Evolutionary conservation across 2,113 vertebrate genomes (phyloP), one percentile per base, ranked within the genome.

Genomic region (Halichoerus grypus): DNA sequence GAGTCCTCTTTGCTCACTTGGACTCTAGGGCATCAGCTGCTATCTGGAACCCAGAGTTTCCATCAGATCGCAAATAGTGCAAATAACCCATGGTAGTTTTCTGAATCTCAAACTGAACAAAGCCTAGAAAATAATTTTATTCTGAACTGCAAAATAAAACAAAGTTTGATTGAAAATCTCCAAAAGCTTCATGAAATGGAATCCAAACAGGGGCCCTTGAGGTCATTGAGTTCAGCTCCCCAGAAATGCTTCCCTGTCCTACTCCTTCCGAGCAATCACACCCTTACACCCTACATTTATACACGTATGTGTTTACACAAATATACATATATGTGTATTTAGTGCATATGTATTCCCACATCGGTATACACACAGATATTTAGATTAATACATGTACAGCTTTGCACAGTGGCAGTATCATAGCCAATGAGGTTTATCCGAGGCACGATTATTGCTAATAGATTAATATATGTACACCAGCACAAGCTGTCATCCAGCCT

Each of bases 1-100:
- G 46, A 46, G 13, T 91, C 91, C 82, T 93, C 36, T 97, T 67
- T 71, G 21, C 53, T 94, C 76, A 81, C 51, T 93, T 69, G 26
- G 28, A 69, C 79, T 77, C 39, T 9, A 26, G 59, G 28, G 53
- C 42, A 7, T 57, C 36, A 72, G 89, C 46, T 88, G n/a, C 90
- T 72, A 24, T 55, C 85, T 97, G 88, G 79, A 81, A 93, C 42
- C 46, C 53, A 67, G 59, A 26, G 14, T 91, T 87, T 94, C 63
- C 88, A 59, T 82, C 39, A 86, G 4, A 22, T 69, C 18, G 26
- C 61, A 89, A 63, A 15, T n/a, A 96, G 18, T 22, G 76, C 8
- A 61, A 94, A 91, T 94, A 63, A 94, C 57, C 85, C 57, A 93
- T 3, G 91, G 5, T 15, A 83, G 21, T 55, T 53, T 89, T 9